Conservation (phyloP, 1,140 invertebrate species). For the Lasioglossum albipes region DNA sequence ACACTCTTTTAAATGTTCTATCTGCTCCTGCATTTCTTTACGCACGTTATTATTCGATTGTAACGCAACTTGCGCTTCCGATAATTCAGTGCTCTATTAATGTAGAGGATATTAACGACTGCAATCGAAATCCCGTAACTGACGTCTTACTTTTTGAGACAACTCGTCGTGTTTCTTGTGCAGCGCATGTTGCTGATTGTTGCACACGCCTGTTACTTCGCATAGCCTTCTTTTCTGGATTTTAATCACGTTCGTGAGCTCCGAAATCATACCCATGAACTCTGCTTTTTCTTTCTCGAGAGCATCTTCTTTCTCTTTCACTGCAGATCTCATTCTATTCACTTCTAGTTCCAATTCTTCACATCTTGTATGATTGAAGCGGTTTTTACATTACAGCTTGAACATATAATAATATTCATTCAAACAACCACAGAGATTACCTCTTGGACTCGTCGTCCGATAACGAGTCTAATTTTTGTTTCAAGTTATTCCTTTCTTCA, state of each 20-base stretch:
- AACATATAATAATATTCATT: not conserved
- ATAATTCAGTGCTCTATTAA: slow-evolving; percentile 54
- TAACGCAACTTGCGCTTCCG: slow-evolving; percentile 33
- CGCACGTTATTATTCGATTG: slow-evolving; percentile 42
- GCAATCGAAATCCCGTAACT: not conserved
- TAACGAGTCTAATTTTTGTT: slow-evolving; percentile 49
- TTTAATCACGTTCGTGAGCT: slow-evolving; percentile 60
- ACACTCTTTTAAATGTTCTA: slow-evolving; percentile 54
- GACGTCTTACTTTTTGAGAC: slow-evolving; percentile 47
- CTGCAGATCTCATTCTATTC: slow-evolving; percentile 46
- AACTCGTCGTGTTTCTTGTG: slow-evolving; percentile 51
- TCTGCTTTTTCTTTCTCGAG: slow-evolving; percentile 51
- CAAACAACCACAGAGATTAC: slow-evolving; percentile 33
- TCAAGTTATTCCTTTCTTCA: slow-evolving; percentile 56
- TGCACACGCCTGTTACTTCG: slow-evolving; percentile 58
- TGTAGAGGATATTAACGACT: not conserved
- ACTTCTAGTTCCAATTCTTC: slow-evolving; percentile 54
- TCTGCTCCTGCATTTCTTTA: slow-evolving; percentile 53
- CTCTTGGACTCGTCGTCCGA: slow-evolving; percentile 56
- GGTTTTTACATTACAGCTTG: slow-evolving; percentile 34
- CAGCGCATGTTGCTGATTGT: slow-evolving; percentile 47
- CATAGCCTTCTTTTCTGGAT: slow-evolving; percentile 60
- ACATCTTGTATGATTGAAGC: slow-evolving; percentile 48
- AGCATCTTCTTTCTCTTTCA: slow-evolving; percentile 53
- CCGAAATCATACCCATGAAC: slow-evolving; percentile 50